These are phyloP conservation scores for Meteorus colon DNA, from an alignment of 2,888 invertebrate species.

Conservation along the genomic window DNA sequence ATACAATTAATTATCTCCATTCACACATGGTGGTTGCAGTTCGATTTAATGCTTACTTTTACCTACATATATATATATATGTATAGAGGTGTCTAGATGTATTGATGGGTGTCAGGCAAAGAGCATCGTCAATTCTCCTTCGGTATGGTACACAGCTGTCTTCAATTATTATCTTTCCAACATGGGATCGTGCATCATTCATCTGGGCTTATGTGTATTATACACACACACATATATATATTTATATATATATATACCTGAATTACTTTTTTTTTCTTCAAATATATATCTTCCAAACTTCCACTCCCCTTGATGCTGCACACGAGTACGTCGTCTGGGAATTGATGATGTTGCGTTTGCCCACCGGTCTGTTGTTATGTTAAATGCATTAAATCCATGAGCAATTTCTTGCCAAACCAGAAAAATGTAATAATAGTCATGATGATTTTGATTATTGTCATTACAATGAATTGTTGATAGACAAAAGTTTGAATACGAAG, in stretches of 20 bases:
- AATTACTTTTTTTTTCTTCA: constrained; percentile 32
- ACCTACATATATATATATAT: neutral
- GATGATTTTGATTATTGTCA: too few relatives aligned
- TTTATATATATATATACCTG: constrained; percentile 45
- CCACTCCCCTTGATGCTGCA: constrained; percentile 23
- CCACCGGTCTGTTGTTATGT: constrained; percentile 64
- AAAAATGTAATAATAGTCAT: constrained; percentile 1
- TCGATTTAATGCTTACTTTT: constrained; percentile 14
- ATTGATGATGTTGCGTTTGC: constrained; percentile 68
- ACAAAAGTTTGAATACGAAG: too few relatives aligned
- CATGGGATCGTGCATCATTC: constrained; percentile 49
- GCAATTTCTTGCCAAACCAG: neutral
- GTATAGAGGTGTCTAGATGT: constrained; percentile 41
- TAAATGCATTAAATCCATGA: constrained; percentile 65
- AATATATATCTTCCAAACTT: constrained; percentile 21
- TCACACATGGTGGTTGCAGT: constrained; percentile 48
- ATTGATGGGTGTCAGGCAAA: constrained; percentile 42
- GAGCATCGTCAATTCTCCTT: constrained; percentile 50
- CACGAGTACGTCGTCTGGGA: constrained; percentile 58
- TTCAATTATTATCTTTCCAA: constrained; percentile 66
- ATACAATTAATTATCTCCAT: constrained; percentile 61
- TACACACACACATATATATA: neutral
- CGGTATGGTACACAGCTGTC: constrained; percentile 64
- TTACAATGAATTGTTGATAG: too few relatives aligned
- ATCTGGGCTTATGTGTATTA: constrained; percentile 18